Conservation (phyloP, 2,888 invertebrate genomes). For the Phalera bucephala region DNA sequence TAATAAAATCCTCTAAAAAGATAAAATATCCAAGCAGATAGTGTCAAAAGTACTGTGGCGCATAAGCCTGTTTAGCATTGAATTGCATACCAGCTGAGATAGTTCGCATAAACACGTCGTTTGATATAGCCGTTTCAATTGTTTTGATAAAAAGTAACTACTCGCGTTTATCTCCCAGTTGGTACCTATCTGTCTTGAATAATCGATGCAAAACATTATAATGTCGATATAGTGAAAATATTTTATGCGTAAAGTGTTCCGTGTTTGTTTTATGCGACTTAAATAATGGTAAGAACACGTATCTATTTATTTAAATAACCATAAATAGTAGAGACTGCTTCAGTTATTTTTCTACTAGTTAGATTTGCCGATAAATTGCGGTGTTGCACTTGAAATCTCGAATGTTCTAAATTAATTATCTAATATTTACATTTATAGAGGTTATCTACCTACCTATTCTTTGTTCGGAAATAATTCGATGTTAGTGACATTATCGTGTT, state of each 20-base stretch:
- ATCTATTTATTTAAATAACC: too few species aligned
- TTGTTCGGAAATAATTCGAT: not conserved
- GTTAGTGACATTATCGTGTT: constrained; percentile 20
- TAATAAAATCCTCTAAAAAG: not conserved
- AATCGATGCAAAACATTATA: not conserved
- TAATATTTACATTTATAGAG: not conserved
- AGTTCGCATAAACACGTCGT: not conserved
- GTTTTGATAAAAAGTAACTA: constrained; percentile 1
- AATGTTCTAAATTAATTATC: not conserved
- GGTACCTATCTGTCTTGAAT: not conserved
- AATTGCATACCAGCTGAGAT: not conserved
- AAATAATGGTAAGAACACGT: constrained; percentile 1
- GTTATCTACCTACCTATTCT: not conserved
- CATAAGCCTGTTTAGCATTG: not conserved
- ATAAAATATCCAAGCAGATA: not conserved
- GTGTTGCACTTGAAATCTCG: not conserved
- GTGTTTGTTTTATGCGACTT: not conserved
- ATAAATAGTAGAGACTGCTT: too few species aligned
- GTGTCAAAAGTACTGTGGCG: not conserved
- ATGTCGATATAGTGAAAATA: not conserved
- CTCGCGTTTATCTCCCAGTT: not conserved
- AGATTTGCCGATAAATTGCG: too few species aligned
- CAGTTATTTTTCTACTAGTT: too few species aligned
- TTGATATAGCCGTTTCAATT: constrained; percentile 1
- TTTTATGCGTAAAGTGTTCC: not conserved